Conservation (phyloP, 2,113 vertebrate species). For the Struthio camelus region DNA sequence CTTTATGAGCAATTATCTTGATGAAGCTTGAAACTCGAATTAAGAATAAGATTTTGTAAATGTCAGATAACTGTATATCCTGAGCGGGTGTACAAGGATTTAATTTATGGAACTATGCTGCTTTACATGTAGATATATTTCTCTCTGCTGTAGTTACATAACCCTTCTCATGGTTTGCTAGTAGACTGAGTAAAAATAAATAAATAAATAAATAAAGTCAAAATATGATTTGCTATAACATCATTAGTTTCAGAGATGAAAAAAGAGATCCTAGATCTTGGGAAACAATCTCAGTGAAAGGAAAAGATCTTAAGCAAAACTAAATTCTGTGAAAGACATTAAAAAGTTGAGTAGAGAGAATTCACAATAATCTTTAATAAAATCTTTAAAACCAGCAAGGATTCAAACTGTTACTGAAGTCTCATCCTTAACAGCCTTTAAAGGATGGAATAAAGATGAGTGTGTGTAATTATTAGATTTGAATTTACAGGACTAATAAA, state of each 20-base stretch:
- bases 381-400: neutral
- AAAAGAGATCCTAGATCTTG: neutral
- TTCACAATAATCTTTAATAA: neutral
- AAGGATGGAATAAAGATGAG: neutral
- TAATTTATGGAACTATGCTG: neutral
- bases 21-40: neutral
- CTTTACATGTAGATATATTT: neutral
- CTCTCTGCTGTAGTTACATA: neutral
- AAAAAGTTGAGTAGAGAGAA: neutral
- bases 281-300: neutral
- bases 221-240: neutral
- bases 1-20: neutral
- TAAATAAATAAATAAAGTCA: neutral
- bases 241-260: neutral
- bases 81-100: neutral
- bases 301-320: neutral
- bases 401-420: neutral
- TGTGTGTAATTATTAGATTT: neutral
- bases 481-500: neutral
- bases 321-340: neutral
- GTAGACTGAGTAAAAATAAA: neutral
- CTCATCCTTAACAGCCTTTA: neutral
- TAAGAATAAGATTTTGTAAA: neutral
- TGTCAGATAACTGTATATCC: neutral
- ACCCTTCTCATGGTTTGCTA: neutral